Conservation (phyloP, 1,140 invertebrate genomes). For the Atta cephalotes region DNA sequence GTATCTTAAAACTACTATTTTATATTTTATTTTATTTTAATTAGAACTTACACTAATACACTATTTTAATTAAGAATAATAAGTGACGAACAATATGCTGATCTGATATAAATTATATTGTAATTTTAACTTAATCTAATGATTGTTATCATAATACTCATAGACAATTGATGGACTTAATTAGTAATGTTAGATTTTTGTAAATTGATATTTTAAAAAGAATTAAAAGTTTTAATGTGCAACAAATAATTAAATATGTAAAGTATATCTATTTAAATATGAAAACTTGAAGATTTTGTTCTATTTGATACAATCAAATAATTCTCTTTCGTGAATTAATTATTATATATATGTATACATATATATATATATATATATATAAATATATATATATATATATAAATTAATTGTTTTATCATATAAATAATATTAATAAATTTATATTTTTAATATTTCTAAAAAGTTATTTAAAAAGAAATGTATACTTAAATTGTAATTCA, state of each 20-base stretch:
- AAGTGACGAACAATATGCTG: not conserved
- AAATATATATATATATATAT: too few species aligned
- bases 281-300: not conserved
- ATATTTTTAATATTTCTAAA: too few species aligned
- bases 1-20: not conserved
- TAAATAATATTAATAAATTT: too few species aligned
- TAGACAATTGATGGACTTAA: not conserved
- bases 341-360: not conserved
- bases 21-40: not conserved
- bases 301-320: not conserved
- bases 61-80: not conserved
- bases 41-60: not conserved
- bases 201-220: not conserved
- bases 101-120: not conserved
- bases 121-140: not conserved
- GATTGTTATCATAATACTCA: not conserved
- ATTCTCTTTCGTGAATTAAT: not conserved
- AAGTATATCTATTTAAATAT: not conserved
- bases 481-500: too few species aligned
- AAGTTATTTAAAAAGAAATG: too few species aligned
- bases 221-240: slow-evolving; percentile 10
- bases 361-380: too few species aligned
- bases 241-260: not conserved
- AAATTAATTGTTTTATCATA: too few species aligned
- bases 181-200: not conserved